Evolutionary conservation across 2,888 invertebrate species (phyloP).

Genomic region (Colostygia pectinataria): DNA sequence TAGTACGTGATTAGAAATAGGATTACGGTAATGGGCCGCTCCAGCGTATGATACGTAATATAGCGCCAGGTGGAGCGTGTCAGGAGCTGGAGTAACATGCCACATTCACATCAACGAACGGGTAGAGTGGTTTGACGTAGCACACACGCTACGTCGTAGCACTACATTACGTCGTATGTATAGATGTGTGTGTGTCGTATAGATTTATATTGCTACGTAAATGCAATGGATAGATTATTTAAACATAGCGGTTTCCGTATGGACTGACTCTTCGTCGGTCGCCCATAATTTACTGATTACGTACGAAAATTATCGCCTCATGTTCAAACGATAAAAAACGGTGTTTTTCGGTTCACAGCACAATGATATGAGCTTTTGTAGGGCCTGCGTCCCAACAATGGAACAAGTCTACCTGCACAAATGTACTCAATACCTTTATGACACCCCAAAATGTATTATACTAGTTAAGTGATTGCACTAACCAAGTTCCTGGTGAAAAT

Average conservation of each 20-base stretch:
- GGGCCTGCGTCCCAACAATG: neutral
- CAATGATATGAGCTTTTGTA: neutral
- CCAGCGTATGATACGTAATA: neutral
- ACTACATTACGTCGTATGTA: neutral
- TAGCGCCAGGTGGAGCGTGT: no score
- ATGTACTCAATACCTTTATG: no score
- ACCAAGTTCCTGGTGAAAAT: no score
- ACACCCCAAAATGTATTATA: no score
- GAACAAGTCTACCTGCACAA: neutral
- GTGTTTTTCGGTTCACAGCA: conserved; percentile 8
- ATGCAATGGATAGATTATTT: neutral
- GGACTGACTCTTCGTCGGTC: neutral
- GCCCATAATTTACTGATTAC: conserved; percentile 1
- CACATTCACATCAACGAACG: no score
- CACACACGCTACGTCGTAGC: conserved; percentile 7
- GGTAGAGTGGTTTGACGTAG: neutral
- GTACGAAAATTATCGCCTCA: neutral
- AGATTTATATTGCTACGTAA: neutral
- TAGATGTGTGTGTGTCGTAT: neutral
- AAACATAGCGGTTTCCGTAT: neutral
- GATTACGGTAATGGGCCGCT: neutral
- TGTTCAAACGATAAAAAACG: conserved; percentile 10
- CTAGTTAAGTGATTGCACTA: no score
- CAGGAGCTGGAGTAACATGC: no score
- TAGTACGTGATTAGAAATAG: neutral